Conservation (phyloP, 2,797 vertebrate species). For the Acanthurus tractus region DNA sequence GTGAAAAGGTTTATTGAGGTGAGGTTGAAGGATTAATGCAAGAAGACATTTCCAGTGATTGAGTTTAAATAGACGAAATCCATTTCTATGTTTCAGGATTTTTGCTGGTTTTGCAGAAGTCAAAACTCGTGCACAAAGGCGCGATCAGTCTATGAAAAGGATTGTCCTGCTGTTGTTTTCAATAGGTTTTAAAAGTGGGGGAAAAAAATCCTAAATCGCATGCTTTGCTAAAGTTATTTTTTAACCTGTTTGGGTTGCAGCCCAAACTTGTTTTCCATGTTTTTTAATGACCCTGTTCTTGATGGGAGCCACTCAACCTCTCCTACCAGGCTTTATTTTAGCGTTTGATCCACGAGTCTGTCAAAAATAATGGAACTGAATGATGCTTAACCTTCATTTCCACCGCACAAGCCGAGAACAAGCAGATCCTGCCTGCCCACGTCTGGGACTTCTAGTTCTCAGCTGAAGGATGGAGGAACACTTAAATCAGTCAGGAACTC, state of each 20-base stretch:
- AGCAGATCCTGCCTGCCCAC: constrained; percentile 45
- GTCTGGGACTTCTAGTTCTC: constrained; percentile 21
- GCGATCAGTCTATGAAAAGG: not conserved
- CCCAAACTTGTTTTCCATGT: constrained; percentile 10
- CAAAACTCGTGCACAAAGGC: not conserved
- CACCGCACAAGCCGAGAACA: constrained; percentile 13
- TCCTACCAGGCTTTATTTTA: constrained; percentile 49
- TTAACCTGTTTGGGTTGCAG: not conserved
- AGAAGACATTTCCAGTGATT: not conserved
- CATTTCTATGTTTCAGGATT: constrained; percentile 7
- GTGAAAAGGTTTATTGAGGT: not conserved
- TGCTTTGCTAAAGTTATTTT: constrained; percentile 7
- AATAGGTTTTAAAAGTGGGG: constrained; percentile 1
- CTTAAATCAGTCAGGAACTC: constrained; percentile 13
- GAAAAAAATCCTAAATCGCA: not conserved
- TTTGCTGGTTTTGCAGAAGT: not conserved
- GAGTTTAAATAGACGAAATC: not conserved
- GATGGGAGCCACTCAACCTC: constrained; percentile 39
- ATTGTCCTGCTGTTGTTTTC: not conserved
- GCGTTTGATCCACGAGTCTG: constrained; percentile 28
- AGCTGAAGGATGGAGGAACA: constrained; percentile 26
- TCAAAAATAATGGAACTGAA: constrained; percentile 50
- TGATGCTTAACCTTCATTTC: constrained; percentile 61
- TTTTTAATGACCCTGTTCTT: not conserved
- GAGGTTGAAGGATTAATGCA: constrained; percentile 7